phyloP scores from a whole-genome alignment of 2,797 vertebrate species.

The Aulostomus chinensis region DNA sequence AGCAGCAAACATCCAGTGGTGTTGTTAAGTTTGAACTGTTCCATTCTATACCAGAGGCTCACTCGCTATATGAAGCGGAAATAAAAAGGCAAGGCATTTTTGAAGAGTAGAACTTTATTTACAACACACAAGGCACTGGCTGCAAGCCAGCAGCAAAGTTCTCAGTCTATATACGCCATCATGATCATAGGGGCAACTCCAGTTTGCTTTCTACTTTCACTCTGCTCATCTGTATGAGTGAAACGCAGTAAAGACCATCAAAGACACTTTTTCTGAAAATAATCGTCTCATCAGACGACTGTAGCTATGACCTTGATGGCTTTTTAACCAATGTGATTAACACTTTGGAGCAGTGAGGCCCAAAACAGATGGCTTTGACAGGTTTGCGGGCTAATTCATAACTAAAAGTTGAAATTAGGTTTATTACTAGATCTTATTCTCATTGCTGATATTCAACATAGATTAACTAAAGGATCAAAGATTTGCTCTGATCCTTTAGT shows the following conservation, averaged over 20 bases:
- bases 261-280: constrained; percentile 36
- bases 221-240: constrained; percentile 26
- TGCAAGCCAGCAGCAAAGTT: constrained; percentile 75
- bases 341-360: constrained; percentile 25
- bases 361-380: constrained; percentile 21
- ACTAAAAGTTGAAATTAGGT: constrained; percentile 54
- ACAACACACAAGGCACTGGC: constrained; percentile 79
- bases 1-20: constrained; percentile 45
- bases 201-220: constrained; percentile 43
- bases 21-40: constrained; percentile 58
- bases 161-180: constrained; percentile 65
- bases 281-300: constrained; percentile 49
- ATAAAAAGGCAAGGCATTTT: constrained; percentile 69
- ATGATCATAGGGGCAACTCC: constrained; percentile 68
- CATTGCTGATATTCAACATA: constrained; percentile 32
- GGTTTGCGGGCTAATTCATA: constrained; percentile 24
- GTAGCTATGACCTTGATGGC: constrained; percentile 29
- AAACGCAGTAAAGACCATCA: constrained; percentile 50
- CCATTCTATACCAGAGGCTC: constrained; percentile 65
- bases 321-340: constrained; percentile 50
- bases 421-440: constrained; percentile 46
- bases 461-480: constrained; percentile 45
- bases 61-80: constrained; percentile 54
- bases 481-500: constrained; percentile 16
- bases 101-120: constrained; percentile 89